phyloP scores from a whole-genome alignment of 2,113 vertebrate species.

The Climacteris rufus region DNA sequence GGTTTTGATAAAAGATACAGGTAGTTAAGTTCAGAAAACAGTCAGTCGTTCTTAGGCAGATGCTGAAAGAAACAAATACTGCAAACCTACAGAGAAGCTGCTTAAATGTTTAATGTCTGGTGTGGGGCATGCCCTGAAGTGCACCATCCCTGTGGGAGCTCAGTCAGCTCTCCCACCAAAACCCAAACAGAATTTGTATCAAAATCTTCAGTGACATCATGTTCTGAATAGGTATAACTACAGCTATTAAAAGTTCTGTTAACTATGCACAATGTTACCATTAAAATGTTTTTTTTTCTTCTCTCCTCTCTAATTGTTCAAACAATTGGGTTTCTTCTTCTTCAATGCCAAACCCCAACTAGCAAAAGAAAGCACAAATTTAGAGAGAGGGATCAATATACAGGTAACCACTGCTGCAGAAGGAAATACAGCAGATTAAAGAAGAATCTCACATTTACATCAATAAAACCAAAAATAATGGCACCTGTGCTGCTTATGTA shows the following conservation, averaged over 20 bases:
- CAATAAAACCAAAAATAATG: not conserved
- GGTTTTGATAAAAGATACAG: not conserved
- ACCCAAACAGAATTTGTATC: not conserved
- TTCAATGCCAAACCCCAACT: not conserved
- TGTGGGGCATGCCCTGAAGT: not conserved
- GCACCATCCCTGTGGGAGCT: not conserved
- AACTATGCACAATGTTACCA: not conserved
- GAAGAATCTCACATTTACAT: not conserved
- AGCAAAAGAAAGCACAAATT: not conserved
- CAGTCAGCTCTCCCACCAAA: not conserved
- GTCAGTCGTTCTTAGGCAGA: not conserved
- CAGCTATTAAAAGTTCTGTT: not conserved
- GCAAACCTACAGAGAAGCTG: not conserved
- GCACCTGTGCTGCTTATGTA: no score
- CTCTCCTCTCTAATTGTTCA: not conserved
- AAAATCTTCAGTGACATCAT: not conserved
- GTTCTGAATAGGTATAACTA: not conserved
- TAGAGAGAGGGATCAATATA: not conserved
- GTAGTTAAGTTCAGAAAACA: not conserved
- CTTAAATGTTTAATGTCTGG: rapidly evolving
- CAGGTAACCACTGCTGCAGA: not conserved
- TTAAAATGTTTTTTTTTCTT: not conserved
- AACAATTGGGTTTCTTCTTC: not conserved
- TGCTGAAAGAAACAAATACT: not conserved
- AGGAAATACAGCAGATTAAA: not conserved